A percentile compares a stretch with the other conserved stretches of the same genome.
Evolutionary conservation across 2,113 vertebrate genomes (phyloP).

Genomic region (Cottus gobio): DNA sequence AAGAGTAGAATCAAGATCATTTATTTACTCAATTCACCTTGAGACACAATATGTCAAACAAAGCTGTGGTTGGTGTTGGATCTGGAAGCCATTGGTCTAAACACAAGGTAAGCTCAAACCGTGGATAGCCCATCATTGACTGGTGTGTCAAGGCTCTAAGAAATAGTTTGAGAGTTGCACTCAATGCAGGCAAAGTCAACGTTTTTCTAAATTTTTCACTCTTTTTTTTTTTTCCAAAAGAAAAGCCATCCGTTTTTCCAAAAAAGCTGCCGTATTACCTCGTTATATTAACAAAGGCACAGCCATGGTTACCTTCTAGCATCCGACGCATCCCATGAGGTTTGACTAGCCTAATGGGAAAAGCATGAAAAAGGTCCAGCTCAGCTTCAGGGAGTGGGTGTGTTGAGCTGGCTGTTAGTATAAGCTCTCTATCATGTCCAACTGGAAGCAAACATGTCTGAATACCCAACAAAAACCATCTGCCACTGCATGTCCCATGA

Average conservation of each 20-base stretch:
- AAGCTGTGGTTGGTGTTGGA: background rate
- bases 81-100: background rate
- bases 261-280: constrained; percentile 15
- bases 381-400: constrained; percentile 49
- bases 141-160: background rate
- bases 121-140: background rate
- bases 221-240: background rate
- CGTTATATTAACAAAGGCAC: constrained; percentile 45
- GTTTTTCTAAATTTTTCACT: background rate
- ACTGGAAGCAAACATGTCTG: constrained; percentile 32
- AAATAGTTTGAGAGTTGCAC: background rate
- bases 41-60: background rate
- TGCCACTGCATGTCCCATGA: background rate
- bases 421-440: constrained; percentile 12
- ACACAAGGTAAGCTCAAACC: constrained; percentile 31
- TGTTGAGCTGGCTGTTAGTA: constrained; percentile 46
- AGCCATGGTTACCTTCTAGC: constrained; percentile 26
- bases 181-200: background rate
- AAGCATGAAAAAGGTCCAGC: constrained; percentile 58
- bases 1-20: constrained; percentile 22
- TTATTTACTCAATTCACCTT: background rate
- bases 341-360: constrained; percentile 47
- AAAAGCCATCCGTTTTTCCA: background rate
- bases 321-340: constrained; percentile 46
- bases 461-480: constrained; percentile 31